phyloP scores from a whole-genome alignment of 35 echinoderm and acorn worm species.

The Lytechinus pictus region DNA sequence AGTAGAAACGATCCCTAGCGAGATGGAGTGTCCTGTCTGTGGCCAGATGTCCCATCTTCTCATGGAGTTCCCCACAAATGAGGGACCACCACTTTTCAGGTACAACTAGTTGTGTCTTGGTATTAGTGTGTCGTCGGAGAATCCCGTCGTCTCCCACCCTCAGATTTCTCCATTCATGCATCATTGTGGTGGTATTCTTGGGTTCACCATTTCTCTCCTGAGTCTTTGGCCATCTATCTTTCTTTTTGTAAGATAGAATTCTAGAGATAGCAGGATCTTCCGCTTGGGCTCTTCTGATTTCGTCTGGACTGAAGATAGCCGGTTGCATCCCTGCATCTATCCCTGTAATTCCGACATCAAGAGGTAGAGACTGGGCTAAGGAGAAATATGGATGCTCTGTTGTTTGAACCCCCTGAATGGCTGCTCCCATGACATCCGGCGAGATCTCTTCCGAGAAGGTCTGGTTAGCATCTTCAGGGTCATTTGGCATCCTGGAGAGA shows the following conservation, averaged over 20 bases:
- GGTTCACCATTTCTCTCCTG: background rate
- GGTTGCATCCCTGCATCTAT: background rate
- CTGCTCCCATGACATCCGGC: background rate
- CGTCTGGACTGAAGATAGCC: background rate
- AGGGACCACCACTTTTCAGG: conserved; percentile 28
- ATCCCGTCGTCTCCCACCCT: conserved; percentile 39
- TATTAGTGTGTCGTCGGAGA: conserved; percentile 44
- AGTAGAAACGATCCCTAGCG: conserved; percentile 68
- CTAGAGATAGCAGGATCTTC: conserved; percentile 29
- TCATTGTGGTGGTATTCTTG: background rate
- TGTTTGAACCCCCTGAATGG: background rate
- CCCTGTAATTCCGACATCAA: background rate
- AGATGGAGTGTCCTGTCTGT: conserved; percentile 54
- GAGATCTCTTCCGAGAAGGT: conserved; percentile 15
- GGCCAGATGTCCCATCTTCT: conserved; percentile 68
- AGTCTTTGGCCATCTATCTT: background rate
- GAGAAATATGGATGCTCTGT: background rate
- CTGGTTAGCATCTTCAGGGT: background rate
- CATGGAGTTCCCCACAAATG: conserved; percentile 62
- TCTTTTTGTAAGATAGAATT: background rate
- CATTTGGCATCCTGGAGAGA: conserved; percentile 38
- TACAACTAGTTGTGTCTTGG: conserved; percentile 35
- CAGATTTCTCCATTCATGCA: conserved; percentile 50
- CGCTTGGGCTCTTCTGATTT: conserved; percentile 19
- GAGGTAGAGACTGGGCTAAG: background rate